Evolutionary conservation across 92 coral and sea anemone genomes (phyloP), one percentile per base, ranked within the genome.

Genomic region (Epizoanthus stellaris): DNA sequence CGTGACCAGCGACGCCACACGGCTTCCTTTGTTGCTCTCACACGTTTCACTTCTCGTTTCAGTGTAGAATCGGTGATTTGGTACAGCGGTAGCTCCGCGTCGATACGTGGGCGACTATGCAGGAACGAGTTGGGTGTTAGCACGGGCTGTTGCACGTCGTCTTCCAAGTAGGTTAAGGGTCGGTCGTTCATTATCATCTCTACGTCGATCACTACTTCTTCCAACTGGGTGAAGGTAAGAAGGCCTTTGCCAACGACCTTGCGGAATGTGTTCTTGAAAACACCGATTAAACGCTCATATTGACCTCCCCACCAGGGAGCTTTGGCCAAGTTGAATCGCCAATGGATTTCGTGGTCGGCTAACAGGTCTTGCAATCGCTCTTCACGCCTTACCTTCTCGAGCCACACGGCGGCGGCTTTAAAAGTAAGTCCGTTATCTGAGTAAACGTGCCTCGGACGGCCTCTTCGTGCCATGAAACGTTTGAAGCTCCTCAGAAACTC

Each of bases 81-180:
- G 30, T 70, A 25, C 49, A 43, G 49, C 49, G 49, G 49, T 8
- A 43, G 49, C 49, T 43, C 49, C 49, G 49, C 6, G 7, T 43
- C 49, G 6, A 71, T 52, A 40, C 59, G 60, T 4, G 76, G 53
- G 5, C 58, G 30, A 19, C 76, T 34, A 30, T 54, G 76, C 15
- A 71, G 16, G 34, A 71, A 71, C 21, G 59, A 71, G 23, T 71
- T 71, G 11, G 76, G 76, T 14, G 76, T 71, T n/a, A 71, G 9
- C 23, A 16, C 76, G 42, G 75, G 75, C 4, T 67, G 49, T 43
- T 43, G 49, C 49, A 43, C 49, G 7, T 43, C 49, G 6, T 43
- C 49, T 43, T 43, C 16, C 23, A 67, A 15, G 43, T 67, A 67
- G 34, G 73, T 25, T 39, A 67, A 43, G 17, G 73, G 73, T 4